These are phyloP conservation scores for Cyphomyrus discorhynchus DNA, from an alignment of 2,113 vertebrate genomes.

Conservation along the genomic window DNA sequence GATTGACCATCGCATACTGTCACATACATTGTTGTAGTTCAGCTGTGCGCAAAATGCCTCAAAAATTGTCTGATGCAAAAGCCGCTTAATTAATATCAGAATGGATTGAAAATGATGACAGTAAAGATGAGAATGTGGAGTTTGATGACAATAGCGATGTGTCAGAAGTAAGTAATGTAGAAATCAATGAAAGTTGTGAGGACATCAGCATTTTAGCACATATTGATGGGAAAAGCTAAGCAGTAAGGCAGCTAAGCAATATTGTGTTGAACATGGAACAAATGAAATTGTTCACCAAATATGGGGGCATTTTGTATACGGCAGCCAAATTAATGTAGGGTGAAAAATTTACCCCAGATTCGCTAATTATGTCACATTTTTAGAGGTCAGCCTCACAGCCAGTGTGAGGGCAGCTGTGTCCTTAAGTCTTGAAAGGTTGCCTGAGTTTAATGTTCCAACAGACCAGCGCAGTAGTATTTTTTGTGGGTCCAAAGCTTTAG, in stretches of 20 bases:
- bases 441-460: neutral
- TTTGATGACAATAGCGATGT: neutral
- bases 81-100: neutral
- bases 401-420: neutral
- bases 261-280: neutral
- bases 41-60: neutral
- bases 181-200: neutral
- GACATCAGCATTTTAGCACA: neutral
- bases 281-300: too few relatives aligned
- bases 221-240: neutral
- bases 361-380: neutral
- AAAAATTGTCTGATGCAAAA: neutral
- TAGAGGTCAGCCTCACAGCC: neutral
- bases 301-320: neutral
- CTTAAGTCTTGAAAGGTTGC: neutral
- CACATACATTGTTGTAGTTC: neutral
- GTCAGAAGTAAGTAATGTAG: neutral
- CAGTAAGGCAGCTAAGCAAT: neutral
- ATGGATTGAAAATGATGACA: neutral
- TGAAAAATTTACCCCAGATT: neutral
- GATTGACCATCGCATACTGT: neutral
- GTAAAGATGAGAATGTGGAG: neutral
- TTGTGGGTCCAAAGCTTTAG: neutral
- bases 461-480: neutral
- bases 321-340: neutral